These are phyloP conservation scores for Wasmannia auropunctata DNA, from an alignment of 1,140 invertebrate genomes.

Conservation along the genomic window DNA sequence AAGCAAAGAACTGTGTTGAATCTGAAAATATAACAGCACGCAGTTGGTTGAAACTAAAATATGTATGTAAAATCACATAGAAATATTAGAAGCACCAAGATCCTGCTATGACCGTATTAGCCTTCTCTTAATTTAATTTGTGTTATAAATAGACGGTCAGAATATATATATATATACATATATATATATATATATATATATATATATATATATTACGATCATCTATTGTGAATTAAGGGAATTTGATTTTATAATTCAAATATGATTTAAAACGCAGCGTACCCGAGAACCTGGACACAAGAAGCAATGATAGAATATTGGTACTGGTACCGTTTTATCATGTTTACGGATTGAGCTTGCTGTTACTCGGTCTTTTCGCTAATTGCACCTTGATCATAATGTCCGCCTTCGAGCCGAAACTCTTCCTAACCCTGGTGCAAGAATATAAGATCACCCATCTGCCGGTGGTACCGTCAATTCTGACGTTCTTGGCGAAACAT, in stretches of 20 bases:
- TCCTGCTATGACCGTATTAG: no score
- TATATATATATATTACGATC: no score
- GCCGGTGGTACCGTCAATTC: constrained; percentile 88
- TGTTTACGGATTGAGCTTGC: constrained; percentile 87
- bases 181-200: no score
- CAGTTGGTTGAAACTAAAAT: no score
- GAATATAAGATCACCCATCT: constrained; percentile 87
- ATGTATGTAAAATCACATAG: no score
- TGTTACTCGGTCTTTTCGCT: constrained; percentile 83
- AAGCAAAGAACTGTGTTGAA: no score
- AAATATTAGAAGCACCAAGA: no score
- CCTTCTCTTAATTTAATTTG: no score
- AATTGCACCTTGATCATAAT: constrained; percentile 87
- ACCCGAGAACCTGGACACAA: background rate
- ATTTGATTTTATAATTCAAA: background rate
- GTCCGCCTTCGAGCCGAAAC: constrained; percentile 88
- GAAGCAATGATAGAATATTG: constrained; percentile 71
- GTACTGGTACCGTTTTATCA: constrained; percentile 89
- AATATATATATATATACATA: no score
- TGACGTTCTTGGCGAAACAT: constrained; percentile 88
- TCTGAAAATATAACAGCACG: no score
- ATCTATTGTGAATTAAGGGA: no score
- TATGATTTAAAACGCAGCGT: constrained; percentile 11
- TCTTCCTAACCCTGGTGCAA: constrained; percentile 89
- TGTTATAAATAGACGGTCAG: no score